Percentiles rank a stretch among this genome's conserved stretches.
Evolutionary conservation across 2,113 vertebrate species (phyloP).

Genomic region (Nansenia antarctica): DNA sequence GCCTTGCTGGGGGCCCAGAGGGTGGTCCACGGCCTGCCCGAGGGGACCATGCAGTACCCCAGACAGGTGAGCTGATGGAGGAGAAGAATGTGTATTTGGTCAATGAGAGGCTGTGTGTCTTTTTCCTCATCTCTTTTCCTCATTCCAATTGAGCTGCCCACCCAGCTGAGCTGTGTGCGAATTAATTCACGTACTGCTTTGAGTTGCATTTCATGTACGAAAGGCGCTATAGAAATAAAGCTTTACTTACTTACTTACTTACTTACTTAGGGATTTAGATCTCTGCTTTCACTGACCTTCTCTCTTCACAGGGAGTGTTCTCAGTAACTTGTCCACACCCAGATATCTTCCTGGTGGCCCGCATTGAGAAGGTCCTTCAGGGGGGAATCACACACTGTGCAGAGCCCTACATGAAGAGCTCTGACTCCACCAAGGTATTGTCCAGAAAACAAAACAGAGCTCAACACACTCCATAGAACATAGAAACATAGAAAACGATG

Average conservation of each 20-base stretch:
- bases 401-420: conserved; percentile 96
- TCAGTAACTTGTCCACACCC: conserved; percentile 94
- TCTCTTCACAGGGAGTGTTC: conserved; percentile 86
- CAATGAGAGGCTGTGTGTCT: neutral
- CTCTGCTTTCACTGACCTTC: neutral
- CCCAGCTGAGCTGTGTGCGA: too few relatives aligned
- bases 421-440: conserved; percentile 93
- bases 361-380: conserved; percentile 96
- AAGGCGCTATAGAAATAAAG: too few relatives aligned
- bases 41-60: conserved; percentile 86
- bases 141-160: too few relatives aligned
- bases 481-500: neutral
- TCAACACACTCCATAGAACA: too few relatives aligned
- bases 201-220: too few relatives aligned
- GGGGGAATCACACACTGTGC: conserved; percentile 95
- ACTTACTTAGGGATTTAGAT: too few relatives aligned
- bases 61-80: conserved; percentile 79
- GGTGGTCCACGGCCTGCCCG: conserved; percentile 74
- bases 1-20: conserved; percentile 63
- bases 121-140: too few relatives aligned
- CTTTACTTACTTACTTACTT: too few relatives aligned
- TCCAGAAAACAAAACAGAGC: too few relatives aligned
- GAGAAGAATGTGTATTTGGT: neutral
- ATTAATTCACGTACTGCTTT: too few relatives aligned
- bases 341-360: conserved; percentile 96